Percentiles rank a stretch among this genome's conserved stretches.
These are phyloP conservation scores for Sycophaga agraensis DNA, from an alignment of 1,140 invertebrate species.

Conservation along the genomic window DNA sequence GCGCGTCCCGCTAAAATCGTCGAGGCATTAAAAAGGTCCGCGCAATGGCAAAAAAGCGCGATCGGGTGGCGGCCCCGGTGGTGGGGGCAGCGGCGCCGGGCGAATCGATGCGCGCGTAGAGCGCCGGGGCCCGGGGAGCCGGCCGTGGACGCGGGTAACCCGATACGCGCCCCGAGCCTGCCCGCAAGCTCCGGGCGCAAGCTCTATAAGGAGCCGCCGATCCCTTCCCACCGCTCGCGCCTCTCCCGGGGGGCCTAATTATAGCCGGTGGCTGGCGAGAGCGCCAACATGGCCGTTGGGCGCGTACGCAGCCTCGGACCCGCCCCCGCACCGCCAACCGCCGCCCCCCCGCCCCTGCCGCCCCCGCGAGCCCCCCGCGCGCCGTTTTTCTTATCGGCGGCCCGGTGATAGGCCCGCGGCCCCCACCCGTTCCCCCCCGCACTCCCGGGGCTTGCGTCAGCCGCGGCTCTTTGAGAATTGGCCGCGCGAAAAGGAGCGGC, in stretches of 20 bases:
- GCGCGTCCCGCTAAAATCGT: too few species aligned
- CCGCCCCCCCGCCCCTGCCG: too few species aligned
- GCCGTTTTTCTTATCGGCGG: neutral
- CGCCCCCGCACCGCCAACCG: neutral
- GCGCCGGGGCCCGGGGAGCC: slow-evolving; percentile 12
- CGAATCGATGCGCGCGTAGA: neutral
- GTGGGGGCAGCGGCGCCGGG: neutral
- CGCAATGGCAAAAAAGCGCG: too few species aligned
- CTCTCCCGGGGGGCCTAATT: slow-evolving; percentile 48
- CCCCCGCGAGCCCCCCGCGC: neutral
- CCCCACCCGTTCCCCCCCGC: neutral
- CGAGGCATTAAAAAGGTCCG: too few species aligned
- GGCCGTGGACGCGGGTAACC: slow-evolving; percentile 39
- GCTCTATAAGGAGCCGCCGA: slow-evolving; percentile 57
- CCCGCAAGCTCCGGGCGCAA: slow-evolving; percentile 43
- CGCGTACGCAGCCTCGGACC: neutral
- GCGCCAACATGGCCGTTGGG: slow-evolving; percentile 13
- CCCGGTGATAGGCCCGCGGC: too few species aligned
- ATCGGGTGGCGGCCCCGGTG: too few species aligned
- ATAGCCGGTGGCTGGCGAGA: slow-evolving; percentile 40
- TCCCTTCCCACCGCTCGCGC: slow-evolving; percentile 44
- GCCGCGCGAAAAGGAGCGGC: too few species aligned
- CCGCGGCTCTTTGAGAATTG: neutral
- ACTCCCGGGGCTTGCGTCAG: neutral
- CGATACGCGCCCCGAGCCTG: slow-evolving; percentile 40